Evolutionary conservation across 2,797 vertebrate genomes (phyloP), one percentile per base, ranked within the genome.

Genomic region (Epinephelus awoara): DNA sequence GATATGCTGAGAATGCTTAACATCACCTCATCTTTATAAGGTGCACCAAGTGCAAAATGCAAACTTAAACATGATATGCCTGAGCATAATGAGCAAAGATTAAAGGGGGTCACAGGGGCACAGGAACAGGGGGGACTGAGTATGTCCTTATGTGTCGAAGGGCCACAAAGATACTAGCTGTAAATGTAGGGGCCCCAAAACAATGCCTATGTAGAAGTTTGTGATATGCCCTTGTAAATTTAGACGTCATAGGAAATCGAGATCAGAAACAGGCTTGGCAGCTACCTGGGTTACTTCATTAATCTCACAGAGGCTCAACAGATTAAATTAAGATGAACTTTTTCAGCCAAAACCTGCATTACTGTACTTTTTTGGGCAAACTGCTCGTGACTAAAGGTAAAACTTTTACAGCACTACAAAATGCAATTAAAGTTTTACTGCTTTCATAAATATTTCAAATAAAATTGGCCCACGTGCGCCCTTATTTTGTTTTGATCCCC

Each of bases 361-460:
- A 19, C 7, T 55, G 8, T 11, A 34, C 2, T 21, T 62, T 57
- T 49, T 17, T 8, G 21, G 40, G 18, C 9, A 62, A 63, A 80
- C 44, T 3, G 56, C 55, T 63, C 49, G 23, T 63, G 42, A 77
- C 59, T 34, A 46, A 64, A 83, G 57, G 1, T 64, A 23, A 65
- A 75, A 52, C 10, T 12, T 80, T 71, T 66, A 79, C 42, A 64
- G 47, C 19, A 11, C 52, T 47, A 55, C 23, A 69, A 54, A 42
- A 61, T 58, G 49, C 34, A 62, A 72, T 69, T 5, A 54, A 72
- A 2, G 8, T 49, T 78, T 67, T 55, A 51, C 13, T 72, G 50
- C 8, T 77, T 84, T 51, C 23, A 59, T 64, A 50, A 68, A 80
- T 68, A 72, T 67, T 42, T 73, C 13, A 63, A 67, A 72, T 50